Base-by-base conservation (phyloP, 2,113 vertebrate species). In the Phrynosoma platyrhinos region DNA sequence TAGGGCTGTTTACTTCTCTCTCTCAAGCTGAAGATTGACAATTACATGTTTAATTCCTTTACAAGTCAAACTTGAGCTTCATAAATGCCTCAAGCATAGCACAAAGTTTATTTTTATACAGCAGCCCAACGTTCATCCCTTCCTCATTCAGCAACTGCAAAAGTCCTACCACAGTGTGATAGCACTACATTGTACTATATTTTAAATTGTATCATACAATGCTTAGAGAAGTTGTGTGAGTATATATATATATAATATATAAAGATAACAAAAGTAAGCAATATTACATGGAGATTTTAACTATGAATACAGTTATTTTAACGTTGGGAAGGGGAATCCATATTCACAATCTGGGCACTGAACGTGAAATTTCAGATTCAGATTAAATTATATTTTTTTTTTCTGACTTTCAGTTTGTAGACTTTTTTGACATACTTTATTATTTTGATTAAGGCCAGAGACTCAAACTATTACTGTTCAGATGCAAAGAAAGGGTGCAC, bases 1-100 rank as follows among this genome's bases (percentile, higher is more conserved):
- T 58, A 27, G 55, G 62, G 81, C 71, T 2, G 6, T 25, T 9
- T 42, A 25, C 6, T 12, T 58, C 42, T 52, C 77, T 92, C 14
- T 81, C 87, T 91, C 74, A 88, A 87, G 80, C 88, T 40, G 55
- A 74, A 94, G 88, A 87, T 91, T 85, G 80, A 84, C 83, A 89
- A 81, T 72, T 93, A 89, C 69, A 84, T 79, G 74, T 55, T 78
- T 82, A 85, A 30, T 72, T 86, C 55, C 86, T 89, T 1, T 1
- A 1, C 40, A 83, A 68, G 7, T 30, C 75, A 90, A 82, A 62
- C 69, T 76, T 90, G 68, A 12, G 4, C 36, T 82, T 8, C 1
- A n/a, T n/a, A 79, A 75, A 52, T 30, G 2, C 18, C 58, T 2
- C 0, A 3, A 74, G 78, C 66, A 14, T 47, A 62, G 0, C 52